phyloP scores from a whole-genome alignment of 2,113 vertebrate genomes.

The Notothenia coriiceps region DNA sequence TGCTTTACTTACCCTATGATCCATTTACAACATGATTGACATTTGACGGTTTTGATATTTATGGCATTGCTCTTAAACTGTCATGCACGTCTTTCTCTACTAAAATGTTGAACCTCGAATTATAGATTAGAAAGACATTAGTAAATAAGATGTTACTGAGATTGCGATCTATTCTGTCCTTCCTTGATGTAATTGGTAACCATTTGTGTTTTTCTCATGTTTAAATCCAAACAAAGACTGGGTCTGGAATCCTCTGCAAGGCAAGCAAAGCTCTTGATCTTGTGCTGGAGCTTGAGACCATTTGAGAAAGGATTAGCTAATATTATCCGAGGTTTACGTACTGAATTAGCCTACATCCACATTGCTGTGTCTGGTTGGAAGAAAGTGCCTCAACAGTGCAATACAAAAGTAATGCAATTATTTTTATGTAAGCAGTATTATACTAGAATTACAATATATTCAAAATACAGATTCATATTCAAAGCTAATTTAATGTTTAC shows the following conservation, averaged over 20 bases:
- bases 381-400: not conserved
- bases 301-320: conserved; percentile 76
- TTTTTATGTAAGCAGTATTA: not conserved
- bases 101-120: not conserved
- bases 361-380: not conserved
- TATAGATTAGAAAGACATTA: not conserved
- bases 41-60: conserved; percentile 33
- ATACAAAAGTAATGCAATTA: not conserved
- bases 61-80: not conserved
- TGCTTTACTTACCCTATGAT: conserved; percentile 59
- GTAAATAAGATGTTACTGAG: not conserved
- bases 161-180: not conserved
- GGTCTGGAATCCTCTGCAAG: conserved; percentile 2
- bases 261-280: conserved; percentile 57
- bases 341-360: conserved; percentile 60
- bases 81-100: not conserved
- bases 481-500: too few relatives aligned
- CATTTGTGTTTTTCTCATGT: not conserved
- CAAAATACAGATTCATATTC: not conserved
- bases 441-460: not conserved
- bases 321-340: conserved; percentile 66
- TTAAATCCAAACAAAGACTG: not conserved
- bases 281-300: conserved; percentile 52
- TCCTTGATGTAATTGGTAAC: not conserved
- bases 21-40: conserved; percentile 55